phyloP scores from a whole-genome alignment of 2,113 vertebrate species.

The Petrocephalus microphthalmus region DNA sequence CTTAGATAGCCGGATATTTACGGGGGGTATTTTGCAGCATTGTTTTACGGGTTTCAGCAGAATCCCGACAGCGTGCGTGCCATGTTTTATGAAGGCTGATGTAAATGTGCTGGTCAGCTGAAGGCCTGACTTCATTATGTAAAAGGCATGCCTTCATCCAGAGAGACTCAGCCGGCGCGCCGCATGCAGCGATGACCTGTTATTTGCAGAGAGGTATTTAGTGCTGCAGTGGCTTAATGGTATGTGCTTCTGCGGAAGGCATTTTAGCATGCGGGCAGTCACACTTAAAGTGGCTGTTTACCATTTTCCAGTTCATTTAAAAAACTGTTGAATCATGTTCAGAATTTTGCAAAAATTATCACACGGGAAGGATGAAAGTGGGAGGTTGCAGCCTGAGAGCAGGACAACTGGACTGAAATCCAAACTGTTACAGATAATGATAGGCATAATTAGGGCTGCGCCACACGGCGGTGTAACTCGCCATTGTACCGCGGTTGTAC shows the following conservation, averaged over 20 bases:
- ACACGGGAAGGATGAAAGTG: neutral
- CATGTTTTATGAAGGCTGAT: neutral
- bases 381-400: neutral
- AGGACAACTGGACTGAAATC: neutral
- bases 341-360: neutral
- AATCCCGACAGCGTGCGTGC: neutral
- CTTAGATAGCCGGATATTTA: neutral
- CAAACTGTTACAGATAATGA: neutral
- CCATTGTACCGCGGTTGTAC: too few species aligned
- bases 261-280: neutral
- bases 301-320: neutral
- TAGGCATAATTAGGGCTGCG: neutral
- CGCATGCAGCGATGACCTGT: neutral
- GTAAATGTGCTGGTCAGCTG: neutral
- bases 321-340: neutral
- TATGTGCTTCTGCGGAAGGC: neutral
- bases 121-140: neutral
- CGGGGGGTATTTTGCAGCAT: neutral
- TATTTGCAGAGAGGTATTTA: neutral
- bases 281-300: neutral
- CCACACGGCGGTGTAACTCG: too few species aligned
- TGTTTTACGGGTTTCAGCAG: neutral
- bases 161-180: neutral
- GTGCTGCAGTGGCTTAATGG: neutral
- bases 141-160: neutral